Evolutionary conservation across 2,797 vertebrate genomes (phyloP), one percentile per base, ranked within the genome.

Genomic region (Emydoidea blandingii): DNA sequence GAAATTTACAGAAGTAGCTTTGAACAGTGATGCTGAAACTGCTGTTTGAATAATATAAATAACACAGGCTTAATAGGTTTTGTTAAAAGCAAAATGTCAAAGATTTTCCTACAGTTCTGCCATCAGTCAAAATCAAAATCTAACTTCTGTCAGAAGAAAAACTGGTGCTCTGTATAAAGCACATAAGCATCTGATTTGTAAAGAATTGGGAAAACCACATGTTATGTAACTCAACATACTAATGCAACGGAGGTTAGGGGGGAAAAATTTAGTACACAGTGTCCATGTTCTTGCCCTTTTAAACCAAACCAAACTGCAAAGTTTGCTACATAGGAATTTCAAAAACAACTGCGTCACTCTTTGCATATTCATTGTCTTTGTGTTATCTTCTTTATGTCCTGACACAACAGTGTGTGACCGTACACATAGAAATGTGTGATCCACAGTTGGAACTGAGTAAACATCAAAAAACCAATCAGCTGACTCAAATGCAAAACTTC

Each of bases 121-220:
- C 82, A 88, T 79, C 76, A 88, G 54, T 65, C 54, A 84, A 89
- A 96, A 93, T 79, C 41, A 54, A 90, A 94, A 81, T 54, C 83
- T 82, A 80, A 90, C 50, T 56, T 92, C 49, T 80, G 88, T 83
- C 82, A 95, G 72, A 90, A 94, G 84, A 81, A 95, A 92, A 92
- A 9, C n/a, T 86, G 83, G 94, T 47, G 79, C 79, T 88, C 54
- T 23, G 23, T 0, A 1, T 86, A 93, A 89, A 87, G 25, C 80
- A 94, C 91, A 59, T 27, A 85, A 92, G 90, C 3, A 56, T 4
- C 52, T 41, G 95, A 79, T 74, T 94, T 81, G 79, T 59, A 91
- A 91, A 54, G 59, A 96, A 96, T 5, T 78, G 4, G 41, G 15
- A 78, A 29, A 78, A 78, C 7, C 44, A 78, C 47, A 47, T 78